Percentiles rank a stretch among this genome's conserved stretches.
phyloP scores from a whole-genome alignment of 2,113 vertebrate genomes.

The Gracilinanus agilis region DNA sequence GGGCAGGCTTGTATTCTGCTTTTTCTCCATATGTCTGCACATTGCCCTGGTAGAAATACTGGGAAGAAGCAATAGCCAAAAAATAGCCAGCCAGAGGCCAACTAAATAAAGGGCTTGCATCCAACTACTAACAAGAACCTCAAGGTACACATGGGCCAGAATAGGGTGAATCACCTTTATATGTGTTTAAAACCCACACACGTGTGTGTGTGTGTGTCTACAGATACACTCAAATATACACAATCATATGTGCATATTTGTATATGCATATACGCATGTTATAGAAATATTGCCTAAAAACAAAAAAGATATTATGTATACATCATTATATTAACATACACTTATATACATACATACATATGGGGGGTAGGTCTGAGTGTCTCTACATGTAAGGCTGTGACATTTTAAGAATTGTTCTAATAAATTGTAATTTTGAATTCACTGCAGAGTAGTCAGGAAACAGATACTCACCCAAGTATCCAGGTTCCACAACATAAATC shows the following conservation, averaged over 20 bases:
- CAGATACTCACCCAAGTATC: constrained; percentile 89
- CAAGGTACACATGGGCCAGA: neutral
- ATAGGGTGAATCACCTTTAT: neutral
- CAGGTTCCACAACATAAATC: constrained; percentile 93
- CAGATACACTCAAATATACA: neutral
- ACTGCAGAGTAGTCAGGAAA: neutral
- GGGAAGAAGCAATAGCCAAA: neutral
- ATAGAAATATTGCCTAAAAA: neutral
- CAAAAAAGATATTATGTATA: neutral
- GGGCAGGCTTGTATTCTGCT: neutral
- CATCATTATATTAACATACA: neutral
- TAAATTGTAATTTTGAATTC: neutral
- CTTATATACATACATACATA: neutral
- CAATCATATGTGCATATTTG: rapidly evolving
- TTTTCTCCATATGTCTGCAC: neutral
- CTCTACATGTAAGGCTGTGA: neutral
- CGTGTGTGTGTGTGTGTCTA: too few relatives aligned
- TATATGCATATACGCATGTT: too few relatives aligned
- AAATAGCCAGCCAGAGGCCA: neutral
- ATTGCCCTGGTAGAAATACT: neutral
- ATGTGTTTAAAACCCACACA: neutral
- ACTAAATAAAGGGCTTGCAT: neutral
- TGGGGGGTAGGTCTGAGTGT: neutral
- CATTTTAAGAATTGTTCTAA: neutral
- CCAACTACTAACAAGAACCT: neutral